Evolutionary conservation across 2,113 vertebrate species (phyloP).

Genomic region (Agelaius phoeniceus): DNA sequence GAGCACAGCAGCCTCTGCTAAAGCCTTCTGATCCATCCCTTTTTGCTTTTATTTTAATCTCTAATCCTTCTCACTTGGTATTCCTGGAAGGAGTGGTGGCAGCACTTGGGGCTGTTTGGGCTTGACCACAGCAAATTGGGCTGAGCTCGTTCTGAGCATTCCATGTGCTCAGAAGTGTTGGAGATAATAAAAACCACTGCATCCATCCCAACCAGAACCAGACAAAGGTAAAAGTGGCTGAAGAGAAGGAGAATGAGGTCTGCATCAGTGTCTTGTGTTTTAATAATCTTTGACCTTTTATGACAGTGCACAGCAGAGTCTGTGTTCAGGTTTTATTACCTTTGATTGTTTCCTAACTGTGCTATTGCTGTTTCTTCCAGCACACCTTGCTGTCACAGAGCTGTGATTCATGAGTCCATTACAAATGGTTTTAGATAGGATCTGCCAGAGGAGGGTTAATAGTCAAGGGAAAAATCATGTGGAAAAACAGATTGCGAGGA

Average conservation of each 20-base stretch:
- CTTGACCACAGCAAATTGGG: background rate
- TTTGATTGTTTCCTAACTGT: background rate
- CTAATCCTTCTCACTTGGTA: background rate
- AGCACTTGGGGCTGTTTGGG: background rate
- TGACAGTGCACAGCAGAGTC: background rate
- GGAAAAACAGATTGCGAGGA: background rate
- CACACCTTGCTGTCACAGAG: background rate
- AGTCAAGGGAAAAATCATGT: background rate
- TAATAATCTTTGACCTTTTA: background rate
- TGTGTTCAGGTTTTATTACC: background rate
- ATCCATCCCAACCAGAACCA: background rate
- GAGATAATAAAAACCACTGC: slow-evolving; percentile 5
- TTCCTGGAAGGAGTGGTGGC: background rate
- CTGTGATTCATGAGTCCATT: background rate
- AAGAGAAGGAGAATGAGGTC: background rate
- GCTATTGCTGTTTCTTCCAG: background rate
- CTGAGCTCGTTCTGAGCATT: background rate
- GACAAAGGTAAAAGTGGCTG: background rate
- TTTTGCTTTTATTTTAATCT: background rate
- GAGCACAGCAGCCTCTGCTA: background rate
- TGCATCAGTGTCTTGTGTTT: background rate
- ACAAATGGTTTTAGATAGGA: background rate
- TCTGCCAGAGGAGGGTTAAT: slow-evolving; percentile 12
- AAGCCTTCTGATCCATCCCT: background rate
- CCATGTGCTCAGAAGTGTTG: background rate